Percentiles rank a stretch among this genome's conserved stretches.
These are phyloP conservation scores for Tretioscincus oriximinensis DNA, from an alignment of 2,113 vertebrate genomes.

Conservation along the genomic window DNA sequence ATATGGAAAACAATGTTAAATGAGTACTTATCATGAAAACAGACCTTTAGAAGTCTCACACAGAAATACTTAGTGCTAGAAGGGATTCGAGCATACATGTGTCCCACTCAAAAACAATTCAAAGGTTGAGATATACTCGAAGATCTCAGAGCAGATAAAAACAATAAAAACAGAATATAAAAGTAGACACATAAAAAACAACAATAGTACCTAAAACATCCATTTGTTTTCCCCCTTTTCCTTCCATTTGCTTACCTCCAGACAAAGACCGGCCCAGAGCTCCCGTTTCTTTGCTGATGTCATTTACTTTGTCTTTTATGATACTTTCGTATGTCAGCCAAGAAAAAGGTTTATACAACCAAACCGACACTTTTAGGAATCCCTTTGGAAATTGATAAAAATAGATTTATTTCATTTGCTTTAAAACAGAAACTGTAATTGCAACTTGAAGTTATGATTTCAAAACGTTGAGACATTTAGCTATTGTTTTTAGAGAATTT, in stretches of 20 bases:
- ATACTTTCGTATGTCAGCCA: background rate
- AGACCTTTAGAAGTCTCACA: too few relatives aligned
- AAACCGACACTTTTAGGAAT: conserved; percentile 84
- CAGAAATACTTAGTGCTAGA: too few relatives aligned
- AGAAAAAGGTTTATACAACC: conserved; percentile 71
- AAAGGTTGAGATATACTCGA: background rate
- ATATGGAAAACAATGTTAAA: too few relatives aligned
- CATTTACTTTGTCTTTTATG: conserved; percentile 44
- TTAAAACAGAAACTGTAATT: background rate
- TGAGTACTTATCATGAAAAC: too few relatives aligned
- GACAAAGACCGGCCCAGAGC: conserved; percentile 45
- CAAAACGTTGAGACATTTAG: background rate
- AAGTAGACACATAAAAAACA: too few relatives aligned
- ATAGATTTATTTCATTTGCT: background rate
- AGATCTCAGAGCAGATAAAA: background rate
- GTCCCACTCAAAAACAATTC: background rate
- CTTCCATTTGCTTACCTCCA: conserved; percentile 53
- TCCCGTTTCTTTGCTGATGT: conserved; percentile 47
- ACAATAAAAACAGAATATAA: too few relatives aligned
- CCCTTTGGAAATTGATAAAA: conserved; percentile 70
- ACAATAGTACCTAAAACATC: too few relatives aligned
- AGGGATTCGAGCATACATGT: too few relatives aligned
- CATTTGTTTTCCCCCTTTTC: too few relatives aligned
- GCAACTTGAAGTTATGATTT: background rate
- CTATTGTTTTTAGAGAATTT: background rate